phyloP scores from a whole-genome alignment of 2,113 vertebrate genomes.

The Platichthys flesus region DNA sequence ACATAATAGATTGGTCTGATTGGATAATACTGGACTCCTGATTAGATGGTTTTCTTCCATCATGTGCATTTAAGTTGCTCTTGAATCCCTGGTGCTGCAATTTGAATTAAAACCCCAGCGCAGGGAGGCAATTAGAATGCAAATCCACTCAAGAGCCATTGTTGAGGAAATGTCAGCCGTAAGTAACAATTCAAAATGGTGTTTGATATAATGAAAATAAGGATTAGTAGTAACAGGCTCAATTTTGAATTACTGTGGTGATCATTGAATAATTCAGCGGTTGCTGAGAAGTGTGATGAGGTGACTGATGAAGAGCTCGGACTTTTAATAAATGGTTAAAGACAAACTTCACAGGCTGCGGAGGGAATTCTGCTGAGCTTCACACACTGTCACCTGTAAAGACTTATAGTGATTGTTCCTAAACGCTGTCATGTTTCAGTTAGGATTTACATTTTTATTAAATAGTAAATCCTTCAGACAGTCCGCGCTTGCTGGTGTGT shows the following conservation, averaged over 20 bases:
- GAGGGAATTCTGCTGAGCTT: constrained; percentile 14
- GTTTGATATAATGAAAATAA: constrained; percentile 19
- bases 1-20: background rate
- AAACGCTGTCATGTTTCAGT: constrained; percentile 16
- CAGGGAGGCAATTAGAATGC: constrained; percentile 27
- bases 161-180: constrained; percentile 16
- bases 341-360: background rate
- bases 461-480: constrained; percentile 9
- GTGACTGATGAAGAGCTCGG: background rate
- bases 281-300: constrained; percentile 3
- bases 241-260: background rate
- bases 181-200: background rate
- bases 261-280: constrained; percentile 30
- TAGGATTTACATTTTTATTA: constrained; percentile 44
- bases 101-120: constrained; percentile 21
- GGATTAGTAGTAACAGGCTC: constrained; percentile 1
- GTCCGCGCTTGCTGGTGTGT: constrained; percentile 4
- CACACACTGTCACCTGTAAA: constrained; percentile 1
- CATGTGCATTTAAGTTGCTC: background rate
- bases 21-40: background rate
- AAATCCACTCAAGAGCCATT: constrained; percentile 29
- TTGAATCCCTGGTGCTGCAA: background rate
- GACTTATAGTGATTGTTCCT: constrained; percentile 3
- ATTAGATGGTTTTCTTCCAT: background rate
- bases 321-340: background rate